Percentiles rank a stretch among this genome's conserved stretches.
These are phyloP conservation scores for Microplitis deprimator DNA, from an alignment of 2,888 invertebrate genomes.

Conservation along the genomic window DNA sequence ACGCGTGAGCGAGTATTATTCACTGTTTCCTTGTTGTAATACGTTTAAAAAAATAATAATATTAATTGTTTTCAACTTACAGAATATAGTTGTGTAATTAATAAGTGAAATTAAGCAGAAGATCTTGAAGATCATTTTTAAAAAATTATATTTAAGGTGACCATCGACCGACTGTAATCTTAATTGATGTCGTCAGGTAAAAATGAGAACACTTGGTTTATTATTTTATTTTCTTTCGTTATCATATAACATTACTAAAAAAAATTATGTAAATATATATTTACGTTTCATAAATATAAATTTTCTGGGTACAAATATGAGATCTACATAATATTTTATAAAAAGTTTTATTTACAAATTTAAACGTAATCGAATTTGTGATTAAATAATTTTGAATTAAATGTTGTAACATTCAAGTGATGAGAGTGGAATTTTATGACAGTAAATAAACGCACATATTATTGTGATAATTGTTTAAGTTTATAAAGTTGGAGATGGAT, in stretches of 20 bases:
- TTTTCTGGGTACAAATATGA: no score
- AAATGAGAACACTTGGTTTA: conserved; percentile 18
- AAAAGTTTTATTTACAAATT: no score
- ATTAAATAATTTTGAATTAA: no score
- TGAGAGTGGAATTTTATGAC: no score
- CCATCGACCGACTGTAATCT: conserved; percentile 41
- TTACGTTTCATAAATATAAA: no score
- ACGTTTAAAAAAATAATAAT: conserved; percentile 9
- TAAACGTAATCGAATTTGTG: no score
- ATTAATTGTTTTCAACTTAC: neutral
- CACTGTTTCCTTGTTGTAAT: conserved; percentile 23
- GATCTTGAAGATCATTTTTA: neutral
- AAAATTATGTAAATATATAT: no score
- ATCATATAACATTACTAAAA: neutral
- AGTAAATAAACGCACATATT: no score
- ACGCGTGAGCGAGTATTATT: conserved; percentile 55
- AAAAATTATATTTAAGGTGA: neutral
- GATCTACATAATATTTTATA: no score
- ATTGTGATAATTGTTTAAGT: neutral
- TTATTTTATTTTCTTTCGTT: conserved; percentile 25
- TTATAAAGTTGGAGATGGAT: neutral
- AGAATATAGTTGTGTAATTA: neutral
- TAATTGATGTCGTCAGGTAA: conserved; percentile 53
- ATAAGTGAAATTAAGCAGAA: neutral
- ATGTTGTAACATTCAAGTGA: no score